phyloP scores from a whole-genome alignment of 2,797 vertebrate species.

The Dermochelys coriacea region DNA sequence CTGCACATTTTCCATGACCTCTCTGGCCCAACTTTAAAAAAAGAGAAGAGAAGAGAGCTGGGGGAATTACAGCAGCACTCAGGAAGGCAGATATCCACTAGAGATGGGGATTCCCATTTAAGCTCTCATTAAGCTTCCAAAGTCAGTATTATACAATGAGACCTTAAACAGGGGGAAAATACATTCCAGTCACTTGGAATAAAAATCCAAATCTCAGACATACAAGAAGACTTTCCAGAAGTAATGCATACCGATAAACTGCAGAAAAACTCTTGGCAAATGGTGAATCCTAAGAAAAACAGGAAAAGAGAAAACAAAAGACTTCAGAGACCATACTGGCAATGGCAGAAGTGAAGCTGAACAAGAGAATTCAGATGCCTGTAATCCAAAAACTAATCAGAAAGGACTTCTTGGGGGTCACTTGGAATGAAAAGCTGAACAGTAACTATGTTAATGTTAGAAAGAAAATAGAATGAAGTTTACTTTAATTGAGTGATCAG shows the following conservation, averaged over 20 bases:
- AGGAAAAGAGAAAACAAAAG: neutral
- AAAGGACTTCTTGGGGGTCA: neutral
- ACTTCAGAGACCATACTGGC: neutral
- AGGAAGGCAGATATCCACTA: neutral
- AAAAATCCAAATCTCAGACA: neutral
- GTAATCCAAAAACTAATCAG: neutral
- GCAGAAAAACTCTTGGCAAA: neutral
- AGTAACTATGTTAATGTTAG: neutral
- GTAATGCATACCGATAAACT: neutral
- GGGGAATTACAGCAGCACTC: neutral
- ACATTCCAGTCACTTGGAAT: neutral
- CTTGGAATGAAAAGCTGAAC: neutral
- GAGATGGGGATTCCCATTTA: neutral
- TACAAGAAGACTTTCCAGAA: neutral
- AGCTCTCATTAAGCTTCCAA: neutral
- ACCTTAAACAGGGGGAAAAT: neutral
- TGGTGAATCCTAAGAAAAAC: neutral
- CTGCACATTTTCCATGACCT: neutral
- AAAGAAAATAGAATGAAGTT: neutral
- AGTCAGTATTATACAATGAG: neutral
- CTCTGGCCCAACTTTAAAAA: neutral
- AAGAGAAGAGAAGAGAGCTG: neutral
- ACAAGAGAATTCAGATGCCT: neutral
- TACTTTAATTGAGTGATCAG: neutral
- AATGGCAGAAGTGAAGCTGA: neutral